Evolutionary conservation across 2,797 vertebrate species (phyloP), one percentile per base, ranked within the genome.

Genomic region (Hypotaenidia okinawae): DNA sequence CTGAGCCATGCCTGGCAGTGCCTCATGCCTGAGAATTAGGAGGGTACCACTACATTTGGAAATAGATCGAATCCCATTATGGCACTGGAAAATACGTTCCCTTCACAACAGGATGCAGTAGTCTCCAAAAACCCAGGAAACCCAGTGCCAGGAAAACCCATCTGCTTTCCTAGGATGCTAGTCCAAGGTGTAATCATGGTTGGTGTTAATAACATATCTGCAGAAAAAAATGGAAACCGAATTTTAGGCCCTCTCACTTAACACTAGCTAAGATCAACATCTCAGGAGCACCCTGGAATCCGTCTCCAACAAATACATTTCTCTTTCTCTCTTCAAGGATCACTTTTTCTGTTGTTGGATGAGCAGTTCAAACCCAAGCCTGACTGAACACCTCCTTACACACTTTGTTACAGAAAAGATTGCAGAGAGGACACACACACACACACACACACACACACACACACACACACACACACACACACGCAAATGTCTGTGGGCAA

Each of bases 121-220:
- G 68, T 32, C 33, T 94, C 86, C 90, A 95, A 96, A 95, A 92
- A n/a, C 67, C 84, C 75, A 78, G 92, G 62, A 89, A 95, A 87
- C 24, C 17, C 1, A 0, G 57, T 83, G 96, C 94, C 95, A 97
- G 84, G 47, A 94, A 94, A 95, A 19, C 69, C 94, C 96, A 96
- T 96, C 96, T 96, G 95, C 86, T 91, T 90, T 84, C 79, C 84
- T 75, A 58, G 84, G 37, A 87, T 89, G 69, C 37, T 32, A 91
- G 61, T 94, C 58, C 81, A 89, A 95, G 58, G 14, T 69, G 43
- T 69, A 81, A 84, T 73, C 43, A 30, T 21, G 52, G 55, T 4
- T 84, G 41, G 69, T 83, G 58, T 85, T 78, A 86, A 94, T 94
- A 94, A 94, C 58, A 41, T 93, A 84, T 76, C 92, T 83, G 58